Conservation (phyloP, 2,888 invertebrate species). For the Noctua janthe region DNA sequence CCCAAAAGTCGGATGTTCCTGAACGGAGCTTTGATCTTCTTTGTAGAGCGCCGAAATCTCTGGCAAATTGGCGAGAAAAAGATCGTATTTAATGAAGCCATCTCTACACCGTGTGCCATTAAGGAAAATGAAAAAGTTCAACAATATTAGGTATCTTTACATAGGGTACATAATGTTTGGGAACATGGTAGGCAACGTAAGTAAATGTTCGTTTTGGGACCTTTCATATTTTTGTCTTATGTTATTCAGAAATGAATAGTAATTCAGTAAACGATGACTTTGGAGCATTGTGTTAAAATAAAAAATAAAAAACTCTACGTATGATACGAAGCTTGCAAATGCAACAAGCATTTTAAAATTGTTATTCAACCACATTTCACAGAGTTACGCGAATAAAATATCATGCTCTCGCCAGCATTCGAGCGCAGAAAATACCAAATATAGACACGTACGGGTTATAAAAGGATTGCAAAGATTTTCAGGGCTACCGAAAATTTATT, state of each 20-base stretch:
- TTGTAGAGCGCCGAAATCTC: conserved; percentile 38
- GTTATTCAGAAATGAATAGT: neutral
- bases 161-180: neutral
- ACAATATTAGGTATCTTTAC: conserved; percentile 34
- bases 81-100: conserved; percentile 52
- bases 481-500: conserved; percentile 32
- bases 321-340: conserved; percentile 10
- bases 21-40: conserved; percentile 51
- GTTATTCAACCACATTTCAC: conserved; percentile 47
- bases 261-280: neutral
- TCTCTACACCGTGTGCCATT: conserved; percentile 29
- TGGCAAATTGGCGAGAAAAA: conserved; percentile 47
- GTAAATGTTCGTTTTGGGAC: conserved; percentile 5
- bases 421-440: conserved; percentile 33
- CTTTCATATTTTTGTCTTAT: neutral
- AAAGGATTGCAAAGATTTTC: conserved; percentile 39
- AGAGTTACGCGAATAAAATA: conserved; percentile 29
- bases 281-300: neutral
- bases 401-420: conserved; percentile 21
- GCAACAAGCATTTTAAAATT: conserved; percentile 44
- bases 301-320: neutral
- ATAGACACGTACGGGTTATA: conserved; percentile 23
- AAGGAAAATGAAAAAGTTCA: conserved; percentile 43
- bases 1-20: conserved; percentile 54
- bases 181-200: neutral